Conservation (phyloP, 2,888 invertebrate species). For the Chironomus riparius region DNA sequence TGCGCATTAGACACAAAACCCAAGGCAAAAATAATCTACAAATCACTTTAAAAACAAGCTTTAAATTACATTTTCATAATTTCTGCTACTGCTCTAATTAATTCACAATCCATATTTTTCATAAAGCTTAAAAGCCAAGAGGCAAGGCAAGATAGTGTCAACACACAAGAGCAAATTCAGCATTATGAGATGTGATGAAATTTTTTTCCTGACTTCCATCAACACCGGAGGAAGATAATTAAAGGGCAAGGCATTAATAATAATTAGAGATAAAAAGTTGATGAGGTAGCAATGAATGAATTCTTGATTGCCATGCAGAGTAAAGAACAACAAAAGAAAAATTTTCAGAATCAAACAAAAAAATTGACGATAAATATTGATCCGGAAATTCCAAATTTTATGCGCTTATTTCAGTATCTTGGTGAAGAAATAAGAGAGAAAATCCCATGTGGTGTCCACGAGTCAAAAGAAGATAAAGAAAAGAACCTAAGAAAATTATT, state of each 20-base stretch:
- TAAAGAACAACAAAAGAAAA: neutral
- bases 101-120: neutral
- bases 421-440: neutral
- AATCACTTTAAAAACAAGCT: no score
- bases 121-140: no score
- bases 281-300: neutral
- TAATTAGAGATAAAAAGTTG: neutral
- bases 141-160: no score
- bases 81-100: neutral
- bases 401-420: neutral
- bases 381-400: slow-evolving; percentile 25
- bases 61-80: no score
- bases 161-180: no score
- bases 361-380: neutral
- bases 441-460: neutral
- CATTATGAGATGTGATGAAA: neutral
- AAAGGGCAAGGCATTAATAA: neutral
- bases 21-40: no score
- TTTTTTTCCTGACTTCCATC: neutral
- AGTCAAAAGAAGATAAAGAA: slow-evolving; percentile 1
- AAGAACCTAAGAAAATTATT: neutral
- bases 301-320: neutral
- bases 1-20: no score
- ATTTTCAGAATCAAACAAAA: neutral
- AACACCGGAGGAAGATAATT: neutral